A percentile compares a stretch with the other conserved stretches of the same genome.
Conservation (phyloP, 2,113 vertebrate genomes). For the Ia io region DNA sequence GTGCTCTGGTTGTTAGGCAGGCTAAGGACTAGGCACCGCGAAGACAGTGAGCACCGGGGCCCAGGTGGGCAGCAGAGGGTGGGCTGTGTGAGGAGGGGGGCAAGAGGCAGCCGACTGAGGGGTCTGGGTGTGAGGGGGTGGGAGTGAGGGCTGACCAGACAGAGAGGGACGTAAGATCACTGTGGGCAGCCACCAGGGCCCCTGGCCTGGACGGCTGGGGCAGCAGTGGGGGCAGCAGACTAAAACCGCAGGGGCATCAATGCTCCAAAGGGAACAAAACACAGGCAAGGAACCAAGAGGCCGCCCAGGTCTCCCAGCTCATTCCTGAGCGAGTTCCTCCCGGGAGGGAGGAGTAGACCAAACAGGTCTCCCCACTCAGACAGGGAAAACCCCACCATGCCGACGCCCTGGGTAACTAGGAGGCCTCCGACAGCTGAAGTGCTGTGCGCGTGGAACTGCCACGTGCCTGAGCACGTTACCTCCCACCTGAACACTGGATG, state of each 20-base stretch:
- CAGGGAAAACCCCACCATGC: neutral
- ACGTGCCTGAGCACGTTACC: neutral
- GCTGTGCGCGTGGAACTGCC: neutral
- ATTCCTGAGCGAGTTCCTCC: neutral
- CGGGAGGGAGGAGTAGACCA: neutral
- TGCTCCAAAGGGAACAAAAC: neutral
- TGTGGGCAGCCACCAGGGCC: neutral
- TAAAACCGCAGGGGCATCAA: fast-evolving
- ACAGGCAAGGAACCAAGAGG: neutral
- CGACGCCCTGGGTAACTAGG: fast-evolving
- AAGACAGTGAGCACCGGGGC: neutral
- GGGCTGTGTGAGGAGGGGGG: neutral
- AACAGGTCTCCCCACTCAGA: neutral
- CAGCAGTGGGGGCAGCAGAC: neutral
- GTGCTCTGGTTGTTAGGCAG: neutral
- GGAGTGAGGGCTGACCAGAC: neutral
- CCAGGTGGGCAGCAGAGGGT: neutral
- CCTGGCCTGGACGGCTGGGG: neutral
- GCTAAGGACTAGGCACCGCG: fast-evolving
- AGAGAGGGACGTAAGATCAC: neutral
- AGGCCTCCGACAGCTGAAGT: neutral
- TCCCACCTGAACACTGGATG: neutral
- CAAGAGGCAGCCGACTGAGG: neutral
- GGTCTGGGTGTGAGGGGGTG: neutral
- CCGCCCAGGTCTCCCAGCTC: neutral